Percentiles rank a stretch among this genome's conserved stretches.
phyloP scores from a whole-genome alignment of 2,888 invertebrate genomes.

The Tenthredo scrophulariae region DNA sequence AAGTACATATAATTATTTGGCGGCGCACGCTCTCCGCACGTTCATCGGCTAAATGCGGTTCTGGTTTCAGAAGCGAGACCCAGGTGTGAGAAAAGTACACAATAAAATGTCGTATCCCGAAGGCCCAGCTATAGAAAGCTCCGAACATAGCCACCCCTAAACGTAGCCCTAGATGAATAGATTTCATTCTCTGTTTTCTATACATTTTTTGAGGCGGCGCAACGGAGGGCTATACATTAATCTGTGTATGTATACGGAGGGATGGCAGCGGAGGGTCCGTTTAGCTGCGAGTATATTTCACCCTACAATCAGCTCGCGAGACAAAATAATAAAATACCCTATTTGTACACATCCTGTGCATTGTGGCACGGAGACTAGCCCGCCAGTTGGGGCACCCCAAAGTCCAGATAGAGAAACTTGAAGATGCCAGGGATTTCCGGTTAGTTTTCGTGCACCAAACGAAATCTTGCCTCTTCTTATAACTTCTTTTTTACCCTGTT shows the following conservation, averaged over 20 bases:
- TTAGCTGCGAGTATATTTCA: constrained; percentile 74
- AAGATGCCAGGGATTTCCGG: constrained; percentile 54
- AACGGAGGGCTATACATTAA: constrained; percentile 35
- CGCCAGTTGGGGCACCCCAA: constrained; percentile 50
- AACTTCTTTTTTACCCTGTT: constrained; percentile 1
- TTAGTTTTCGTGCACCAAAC: constrained; percentile 35
- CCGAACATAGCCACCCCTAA: constrained; percentile 67
- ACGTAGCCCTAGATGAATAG: constrained; percentile 69
- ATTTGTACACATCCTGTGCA: constrained; percentile 78
- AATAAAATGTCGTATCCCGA: constrained; percentile 69
- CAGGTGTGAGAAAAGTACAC: constrained; percentile 74
- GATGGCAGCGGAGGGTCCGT: constrained; percentile 61
- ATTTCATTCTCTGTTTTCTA: constrained; percentile 58
- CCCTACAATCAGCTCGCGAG: constrained; percentile 72
- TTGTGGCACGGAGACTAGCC: constrained; percentile 67
- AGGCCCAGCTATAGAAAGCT: constrained; percentile 63
- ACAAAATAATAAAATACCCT: constrained; percentile 73
- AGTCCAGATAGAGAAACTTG: constrained; percentile 49
- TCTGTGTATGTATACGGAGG: constrained; percentile 47
- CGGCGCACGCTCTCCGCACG: constrained; percentile 48
- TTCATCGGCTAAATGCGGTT: constrained; percentile 50
- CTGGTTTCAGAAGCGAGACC: constrained; percentile 56
- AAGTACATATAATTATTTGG: constrained; percentile 50
- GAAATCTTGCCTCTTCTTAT: constrained; percentile 31
- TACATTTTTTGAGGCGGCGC: constrained; percentile 62